Percentiles rank a stretch among this genome's conserved stretches.
These are phyloP conservation scores for Parnassius glacialis DNA, from an alignment of 2,888 invertebrate species.

Conservation along the genomic window DNA sequence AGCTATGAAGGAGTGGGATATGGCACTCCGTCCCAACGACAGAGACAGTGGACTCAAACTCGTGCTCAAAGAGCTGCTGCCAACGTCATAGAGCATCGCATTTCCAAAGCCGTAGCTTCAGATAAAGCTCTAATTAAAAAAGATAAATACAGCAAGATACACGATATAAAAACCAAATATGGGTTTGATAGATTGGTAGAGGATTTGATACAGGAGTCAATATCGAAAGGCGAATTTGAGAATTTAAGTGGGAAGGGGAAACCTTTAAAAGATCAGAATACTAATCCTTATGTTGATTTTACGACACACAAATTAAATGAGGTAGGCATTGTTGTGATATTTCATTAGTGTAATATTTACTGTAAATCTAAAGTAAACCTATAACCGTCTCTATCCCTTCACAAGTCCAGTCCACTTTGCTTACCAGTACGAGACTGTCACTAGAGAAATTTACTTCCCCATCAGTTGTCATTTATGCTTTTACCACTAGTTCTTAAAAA, in stretches of 20 bases:
- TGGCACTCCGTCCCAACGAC: constrained; percentile 89
- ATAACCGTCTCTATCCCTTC: too few species aligned
- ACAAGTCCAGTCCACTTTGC: too few species aligned
- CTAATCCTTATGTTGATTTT: constrained; percentile 93
- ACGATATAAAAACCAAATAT: constrained; percentile 89
- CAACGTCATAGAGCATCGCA: constrained; percentile 82
- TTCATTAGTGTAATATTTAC: neutral
- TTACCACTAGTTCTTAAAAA: too few species aligned
- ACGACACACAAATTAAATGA: constrained; percentile 93
- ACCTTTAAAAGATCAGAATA: constrained; percentile 85
- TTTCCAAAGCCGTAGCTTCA: constrained; percentile 82
- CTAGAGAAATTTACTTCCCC: too few species aligned
- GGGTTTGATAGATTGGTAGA: constrained; percentile 94
- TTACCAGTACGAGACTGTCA: too few species aligned
- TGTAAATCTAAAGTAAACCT: too few species aligned
- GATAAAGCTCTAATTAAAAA: constrained; percentile 85
- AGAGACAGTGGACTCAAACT: constrained; percentile 87
- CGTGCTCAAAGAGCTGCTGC: constrained; percentile 85
- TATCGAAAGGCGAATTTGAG: constrained; percentile 93
- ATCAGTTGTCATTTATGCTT: too few species aligned
- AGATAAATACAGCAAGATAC: constrained; percentile 80
- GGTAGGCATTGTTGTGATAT: constrained; percentile 55
- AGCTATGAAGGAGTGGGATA: constrained; percentile 89
- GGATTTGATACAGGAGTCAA: constrained; percentile 94
- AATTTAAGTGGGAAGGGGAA: constrained; percentile 92